Evolutionary conservation across 92 coral and sea anemone species (phyloP), one percentile per base, ranked within the genome.

Genomic region (Pocillopora grandis): DNA sequence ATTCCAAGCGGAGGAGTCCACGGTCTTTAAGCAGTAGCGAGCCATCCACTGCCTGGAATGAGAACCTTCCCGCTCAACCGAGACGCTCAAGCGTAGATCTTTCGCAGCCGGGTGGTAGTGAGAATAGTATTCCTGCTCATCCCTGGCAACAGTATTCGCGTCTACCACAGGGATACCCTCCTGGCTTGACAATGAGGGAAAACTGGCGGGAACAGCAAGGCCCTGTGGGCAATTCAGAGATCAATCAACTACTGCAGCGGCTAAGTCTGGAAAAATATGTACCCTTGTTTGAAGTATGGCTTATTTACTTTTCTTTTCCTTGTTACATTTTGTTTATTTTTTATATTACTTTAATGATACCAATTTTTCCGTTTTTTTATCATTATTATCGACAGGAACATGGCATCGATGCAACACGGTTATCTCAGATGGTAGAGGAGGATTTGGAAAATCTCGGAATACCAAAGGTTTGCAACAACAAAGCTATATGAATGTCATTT

Each of bases 391-490:
- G 31, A 27, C 76, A 96, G 99, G 97, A 96, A 52, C 93, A 91
- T 72, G 88, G 87, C 66, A 91, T 96, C 65, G 93, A 92, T n/a
- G 94, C 88, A 35, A 86, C 78, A 63, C 87, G 78, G 36, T 81
- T 94, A 48, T 86, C 92, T 58, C 92, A 96, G 71, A 91, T 96
- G 95, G 88, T 90, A 13, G 99, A 96, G 62, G 90, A 85, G 42
- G 99, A 96, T 79, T 88, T 96, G 74, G 95, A 90, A 66, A 89
- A 89, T 77, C 93, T 96, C 49, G 99, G 99, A 63, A 92, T 96
- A 67, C 99, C 99, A 1, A 96, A 96, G 98, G 98, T 95, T 81
- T 58, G 48, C 59, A 20, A 16, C 27, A 15, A 35, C 55, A 16
- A 15, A 6, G 17, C 17, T 37, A 42, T 42, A 3, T 2, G 5